A percentile compares a stretch with the other conserved stretches of the same genome.
These are phyloP conservation scores for Amphipyra berbera DNA, from an alignment of 2,888 invertebrate species.

Conservation along the genomic window DNA sequence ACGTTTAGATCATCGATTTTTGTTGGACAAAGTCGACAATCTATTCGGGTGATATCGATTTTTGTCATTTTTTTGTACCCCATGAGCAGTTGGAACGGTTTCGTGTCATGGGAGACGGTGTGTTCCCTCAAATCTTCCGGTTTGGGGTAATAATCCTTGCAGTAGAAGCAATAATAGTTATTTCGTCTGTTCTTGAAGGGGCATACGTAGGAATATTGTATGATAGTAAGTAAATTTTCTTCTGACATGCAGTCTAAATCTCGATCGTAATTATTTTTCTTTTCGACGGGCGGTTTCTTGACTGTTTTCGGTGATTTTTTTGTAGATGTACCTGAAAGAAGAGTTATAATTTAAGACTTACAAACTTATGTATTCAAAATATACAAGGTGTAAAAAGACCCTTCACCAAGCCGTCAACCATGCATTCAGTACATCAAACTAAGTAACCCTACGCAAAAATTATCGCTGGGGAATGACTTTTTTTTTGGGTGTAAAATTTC, in stretches of 20 bases:
- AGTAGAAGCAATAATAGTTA: slow-evolving; percentile 86
- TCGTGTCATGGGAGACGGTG: slow-evolving; percentile 80
- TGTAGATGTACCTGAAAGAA: slow-evolving; percentile 63
- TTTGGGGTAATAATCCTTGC: slow-evolving; percentile 84
- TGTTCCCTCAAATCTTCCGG: slow-evolving; percentile 84
- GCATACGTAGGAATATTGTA: slow-evolving; percentile 83
- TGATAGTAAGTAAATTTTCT: slow-evolving; percentile 82
- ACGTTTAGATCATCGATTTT: slow-evolving; percentile 79
- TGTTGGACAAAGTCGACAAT: slow-evolving; percentile 76
- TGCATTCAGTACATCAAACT: too few relatives aligned
- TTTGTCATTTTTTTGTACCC: slow-evolving; percentile 86
- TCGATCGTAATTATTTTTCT: slow-evolving; percentile 79
- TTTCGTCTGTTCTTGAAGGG: slow-evolving; percentile 85
- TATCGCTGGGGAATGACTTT: too few relatives aligned
- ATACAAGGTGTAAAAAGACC: too few relatives aligned
- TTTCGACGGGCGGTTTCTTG: slow-evolving; percentile 76
- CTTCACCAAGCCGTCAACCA: too few relatives aligned
- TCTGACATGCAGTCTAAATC: slow-evolving; percentile 86
- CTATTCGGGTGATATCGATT: slow-evolving; percentile 83
- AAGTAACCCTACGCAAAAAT: too few relatives aligned
- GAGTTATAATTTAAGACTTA: neutral
- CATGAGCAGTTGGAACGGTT: slow-evolving; percentile 83
- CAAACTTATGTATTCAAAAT: neutral
- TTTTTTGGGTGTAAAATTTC: too few relatives aligned
- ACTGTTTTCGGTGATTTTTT: slow-evolving; percentile 61